Percentiles rank a stretch among this genome's conserved stretches.
Evolutionary conservation across 2,888 invertebrate genomes (phyloP).

Genomic region (Ophioninae sp.): DNA sequence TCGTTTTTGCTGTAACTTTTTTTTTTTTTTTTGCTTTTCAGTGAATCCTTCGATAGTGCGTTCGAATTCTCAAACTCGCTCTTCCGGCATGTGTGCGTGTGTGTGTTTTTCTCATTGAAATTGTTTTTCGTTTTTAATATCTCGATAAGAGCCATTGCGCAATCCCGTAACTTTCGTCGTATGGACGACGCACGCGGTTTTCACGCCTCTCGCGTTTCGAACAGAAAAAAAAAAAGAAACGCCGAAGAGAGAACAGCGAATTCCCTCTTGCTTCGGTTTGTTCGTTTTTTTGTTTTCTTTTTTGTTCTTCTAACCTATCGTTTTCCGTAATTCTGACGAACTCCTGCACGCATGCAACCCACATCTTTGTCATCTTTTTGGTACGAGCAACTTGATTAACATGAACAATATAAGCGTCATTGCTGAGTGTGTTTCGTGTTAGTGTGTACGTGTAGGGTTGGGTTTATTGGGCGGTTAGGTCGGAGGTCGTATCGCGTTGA

Average conservation of each 20-base stretch:
- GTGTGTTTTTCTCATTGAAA: constrained; percentile 17
- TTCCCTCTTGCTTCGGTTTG: constrained; percentile 27
- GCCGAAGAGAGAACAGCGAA: neutral
- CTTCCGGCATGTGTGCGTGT: constrained; percentile 18
- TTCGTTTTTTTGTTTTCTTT: constrained; percentile 49
- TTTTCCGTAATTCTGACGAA: constrained; percentile 60
- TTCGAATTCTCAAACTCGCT: constrained; percentile 53
- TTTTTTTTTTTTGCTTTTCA: constrained; percentile 26
- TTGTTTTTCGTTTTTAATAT: constrained; percentile 58
- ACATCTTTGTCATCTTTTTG: constrained; percentile 76
- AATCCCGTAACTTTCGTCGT: constrained; percentile 70
- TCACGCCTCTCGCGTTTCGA: constrained; percentile 63
- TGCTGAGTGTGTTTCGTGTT: constrained; percentile 69
- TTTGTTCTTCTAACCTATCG: constrained; percentile 51
- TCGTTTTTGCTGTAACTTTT: constrained; percentile 14
- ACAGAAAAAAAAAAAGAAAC: constrained; percentile 18
- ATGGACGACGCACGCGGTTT: constrained; percentile 61
- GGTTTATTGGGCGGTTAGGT: constrained; percentile 57
- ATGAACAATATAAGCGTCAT: constrained; percentile 81
- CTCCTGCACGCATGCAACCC: constrained; percentile 64
- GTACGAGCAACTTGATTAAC: constrained; percentile 81
- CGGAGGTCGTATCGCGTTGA: constrained; percentile 59
- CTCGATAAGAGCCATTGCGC: constrained; percentile 72
- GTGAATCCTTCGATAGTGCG: constrained; percentile 51
- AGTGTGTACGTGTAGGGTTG: constrained; percentile 45